Evolutionary conservation across 2,888 invertebrate species (phyloP).

Genomic region (Pristionchus mayeri): DNA sequence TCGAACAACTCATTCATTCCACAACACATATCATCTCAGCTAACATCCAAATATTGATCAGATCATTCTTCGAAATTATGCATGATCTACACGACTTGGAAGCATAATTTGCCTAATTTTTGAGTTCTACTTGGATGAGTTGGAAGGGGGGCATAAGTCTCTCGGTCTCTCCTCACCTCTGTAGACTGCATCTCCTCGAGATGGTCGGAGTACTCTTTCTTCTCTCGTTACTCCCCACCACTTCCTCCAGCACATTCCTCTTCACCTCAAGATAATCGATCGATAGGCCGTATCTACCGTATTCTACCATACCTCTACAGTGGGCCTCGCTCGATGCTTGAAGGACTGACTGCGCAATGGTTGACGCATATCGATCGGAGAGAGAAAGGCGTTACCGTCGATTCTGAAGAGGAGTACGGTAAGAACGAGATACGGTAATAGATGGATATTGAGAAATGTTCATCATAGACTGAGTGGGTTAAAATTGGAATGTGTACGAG

Average conservation of each 20-base stretch:
- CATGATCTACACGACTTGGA: no score
- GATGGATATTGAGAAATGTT: no score
- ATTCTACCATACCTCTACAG: slow-evolving; percentile 59
- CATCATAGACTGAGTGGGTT: no score
- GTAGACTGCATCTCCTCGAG: slow-evolving; percentile 67
- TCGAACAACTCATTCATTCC: no score
- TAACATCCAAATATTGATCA: no score
- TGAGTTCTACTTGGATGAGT: no score
- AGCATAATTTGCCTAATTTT: no score
- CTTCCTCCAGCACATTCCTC: slow-evolving; percentile 66
- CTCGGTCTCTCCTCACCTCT: slow-evolving; percentile 63
- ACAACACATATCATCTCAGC: no score
- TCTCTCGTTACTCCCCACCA: slow-evolving; percentile 61
- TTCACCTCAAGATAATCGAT: slow-evolving; percentile 57
- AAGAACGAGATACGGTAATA: neutral
- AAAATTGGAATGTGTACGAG: no score
- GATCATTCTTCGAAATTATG: no score
- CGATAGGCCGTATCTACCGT: neutral
- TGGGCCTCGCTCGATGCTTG: slow-evolving; percentile 70
- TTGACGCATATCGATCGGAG: slow-evolving; percentile 56
- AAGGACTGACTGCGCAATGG: slow-evolving; percentile 71
- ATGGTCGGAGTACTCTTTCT: slow-evolving; percentile 73
- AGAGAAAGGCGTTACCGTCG: slow-evolving; percentile 42
- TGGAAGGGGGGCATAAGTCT: no score
- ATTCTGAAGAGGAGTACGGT: neutral